phyloP scores from a whole-genome alignment of 2,113 vertebrate species.

The Corvus cornix region DNA sequence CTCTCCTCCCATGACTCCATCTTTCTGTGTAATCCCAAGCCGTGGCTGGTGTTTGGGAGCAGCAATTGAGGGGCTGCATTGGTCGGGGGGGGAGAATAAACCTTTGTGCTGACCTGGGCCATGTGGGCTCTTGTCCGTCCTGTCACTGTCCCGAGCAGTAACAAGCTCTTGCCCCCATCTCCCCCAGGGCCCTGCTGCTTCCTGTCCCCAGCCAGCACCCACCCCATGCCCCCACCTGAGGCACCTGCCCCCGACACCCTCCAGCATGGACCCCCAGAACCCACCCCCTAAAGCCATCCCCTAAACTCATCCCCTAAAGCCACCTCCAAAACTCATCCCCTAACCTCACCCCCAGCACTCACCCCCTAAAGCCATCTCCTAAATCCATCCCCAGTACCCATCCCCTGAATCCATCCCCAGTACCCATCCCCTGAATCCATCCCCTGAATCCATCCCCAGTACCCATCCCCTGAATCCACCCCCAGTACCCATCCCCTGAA shows the following conservation, averaged over 20 bases:
- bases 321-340: no score
- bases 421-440: no score
- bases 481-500: no score
- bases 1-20: neutral
- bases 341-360: no score
- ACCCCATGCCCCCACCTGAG: neutral
- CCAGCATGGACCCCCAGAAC: neutral
- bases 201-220: neutral
- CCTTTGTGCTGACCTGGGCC: neutral
- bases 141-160: neutral
- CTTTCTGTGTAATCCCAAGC: fast-evolving
- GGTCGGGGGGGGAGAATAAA: neutral
- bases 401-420: no score
- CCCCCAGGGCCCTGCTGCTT: neutral
- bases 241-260: neutral
- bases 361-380: no score
- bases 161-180: neutral
- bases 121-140: neutral
- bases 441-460: no score
- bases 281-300: fast-evolving
- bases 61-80: neutral
- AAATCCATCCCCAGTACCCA: no score
- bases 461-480: no score
- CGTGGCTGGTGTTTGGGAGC: neutral
- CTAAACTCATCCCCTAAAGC: no score